phyloP scores from a whole-genome alignment of 2,888 invertebrate genomes.

The Cheilosia soror region DNA sequence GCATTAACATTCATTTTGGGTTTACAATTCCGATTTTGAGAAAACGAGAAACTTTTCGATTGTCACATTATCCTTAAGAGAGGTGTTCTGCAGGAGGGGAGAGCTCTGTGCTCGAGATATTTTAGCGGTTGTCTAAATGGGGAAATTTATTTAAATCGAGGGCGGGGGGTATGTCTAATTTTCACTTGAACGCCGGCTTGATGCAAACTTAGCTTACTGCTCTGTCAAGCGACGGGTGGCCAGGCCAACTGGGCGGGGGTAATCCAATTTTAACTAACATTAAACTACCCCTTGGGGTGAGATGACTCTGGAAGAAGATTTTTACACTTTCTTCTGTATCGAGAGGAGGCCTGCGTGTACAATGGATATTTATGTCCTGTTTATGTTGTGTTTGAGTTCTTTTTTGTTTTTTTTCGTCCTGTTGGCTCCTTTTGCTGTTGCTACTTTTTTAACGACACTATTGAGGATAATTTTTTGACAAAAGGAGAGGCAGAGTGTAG shows the following conservation, averaged over 20 bases:
- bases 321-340: slow-evolving; percentile 63
- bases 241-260: slow-evolving; percentile 36
- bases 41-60: slow-evolving; percentile 69
- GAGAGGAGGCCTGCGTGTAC: slow-evolving; percentile 64
- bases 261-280: slow-evolving; percentile 75
- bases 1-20: slow-evolving; percentile 76
- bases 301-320: slow-evolving; percentile 65
- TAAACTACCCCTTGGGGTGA: slow-evolving; percentile 73
- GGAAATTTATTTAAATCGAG: slow-evolving; percentile 62
- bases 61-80: slow-evolving; percentile 71
- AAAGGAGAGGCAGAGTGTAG: slow-evolving; percentile 58
- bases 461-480: slow-evolving; percentile 74
- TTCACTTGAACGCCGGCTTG: slow-evolving; percentile 69
- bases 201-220: slow-evolving; percentile 68
- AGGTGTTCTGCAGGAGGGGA: neutral
- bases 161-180: slow-evolving; percentile 50
- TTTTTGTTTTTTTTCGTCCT: slow-evolving; percentile 5
- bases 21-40: slow-evolving; percentile 71
- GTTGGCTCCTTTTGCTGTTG: slow-evolving; percentile 15
- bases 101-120: slow-evolving; percentile 37
- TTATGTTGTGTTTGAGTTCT: slow-evolving; percentile 66
- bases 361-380: slow-evolving; percentile 75
- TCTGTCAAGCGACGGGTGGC: slow-evolving; percentile 49
- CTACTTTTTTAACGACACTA: slow-evolving; percentile 73
- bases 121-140: slow-evolving; percentile 75